Evolutionary conservation across 2,888 invertebrate genomes (phyloP), one percentile per base, ranked within the genome.

Genomic region (Ferrisia virgata): DNA sequence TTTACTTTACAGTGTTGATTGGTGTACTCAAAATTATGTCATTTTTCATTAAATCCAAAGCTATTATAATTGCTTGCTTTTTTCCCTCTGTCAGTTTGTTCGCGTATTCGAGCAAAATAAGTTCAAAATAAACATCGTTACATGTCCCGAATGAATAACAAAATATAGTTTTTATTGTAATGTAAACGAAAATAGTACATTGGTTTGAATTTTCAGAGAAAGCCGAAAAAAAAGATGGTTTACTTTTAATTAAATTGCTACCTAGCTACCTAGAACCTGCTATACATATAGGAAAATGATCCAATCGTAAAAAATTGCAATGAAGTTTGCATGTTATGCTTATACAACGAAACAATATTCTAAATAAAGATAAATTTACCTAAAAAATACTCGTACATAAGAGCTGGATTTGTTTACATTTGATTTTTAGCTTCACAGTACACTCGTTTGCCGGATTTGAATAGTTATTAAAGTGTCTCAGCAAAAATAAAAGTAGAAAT

Each of bases 191-290:
- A 76, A 5, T 18, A n/a, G 31, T 69, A 33, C 72, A 18, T 6
- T 4, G 2, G 18, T 28, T 64, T 15, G 4, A 11, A 11, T 64
- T 64, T 28, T 11, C 64, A 28, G 22, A 9, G 9, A 18, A 76
- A n/a, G 33, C 31, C n/a, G n/a, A n/a, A n/a, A 76, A 72, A 25
- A 18, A 36, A 76, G 36, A 25, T 33, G 36, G 72, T 76, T 76
- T 76, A 76, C 72, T 76, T 76, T 76, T 76, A 36, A 36, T 76
- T 72, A 72, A 72, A 72, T 33, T n/a, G 15, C 28, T n/a, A n/a
- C n/a, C n/a, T n/a, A n/a, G n/a, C n/a, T n/a, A n/a, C n/a, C n/a
- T n/a, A n/a, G n/a, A n/a, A n/a, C n/a, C n/a, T n/a, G n/a, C n/a
- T n/a, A n/a, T n/a, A n/a, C n/a, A n/a, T n/a, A 9, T 25, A 22